phyloP scores from a whole-genome alignment of 2,888 invertebrate species.

The Noctua pronuba region DNA sequence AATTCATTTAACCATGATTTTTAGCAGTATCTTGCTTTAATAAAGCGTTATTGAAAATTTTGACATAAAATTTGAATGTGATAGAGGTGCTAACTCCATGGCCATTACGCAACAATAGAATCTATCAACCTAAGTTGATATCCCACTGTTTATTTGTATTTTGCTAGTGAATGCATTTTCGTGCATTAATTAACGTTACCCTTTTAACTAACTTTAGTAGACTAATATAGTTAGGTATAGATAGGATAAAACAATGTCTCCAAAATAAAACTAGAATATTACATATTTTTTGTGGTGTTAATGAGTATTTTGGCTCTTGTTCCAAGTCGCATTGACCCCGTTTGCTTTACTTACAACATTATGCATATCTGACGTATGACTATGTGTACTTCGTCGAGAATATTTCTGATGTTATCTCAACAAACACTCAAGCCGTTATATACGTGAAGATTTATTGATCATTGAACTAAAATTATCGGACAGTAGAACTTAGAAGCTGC shows the following conservation, averaged over 20 bases:
- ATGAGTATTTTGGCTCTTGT: conserved; percentile 36
- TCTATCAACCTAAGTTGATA: conserved; percentile 25
- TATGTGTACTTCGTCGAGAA: conserved; percentile 25
- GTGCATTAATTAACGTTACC: background rate
- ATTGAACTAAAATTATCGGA: conserved; percentile 45
- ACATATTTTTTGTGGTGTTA: background rate
- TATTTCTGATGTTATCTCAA: conserved; percentile 53
- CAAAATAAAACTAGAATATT: background rate
- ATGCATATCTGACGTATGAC: conserved; percentile 1
- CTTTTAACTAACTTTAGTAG: background rate
- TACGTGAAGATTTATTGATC: conserved; percentile 52
- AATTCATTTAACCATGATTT: background rate
- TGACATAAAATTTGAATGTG: background rate
- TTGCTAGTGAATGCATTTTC: background rate
- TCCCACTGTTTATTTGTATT: conserved; percentile 6
- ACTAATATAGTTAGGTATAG: background rate
- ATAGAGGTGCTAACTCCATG: conserved; percentile 1
- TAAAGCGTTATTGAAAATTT: background rate
- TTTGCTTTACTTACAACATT: conserved; percentile 34
- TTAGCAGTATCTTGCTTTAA: background rate
- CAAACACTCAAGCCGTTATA: conserved; percentile 37
- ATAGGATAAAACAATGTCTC: background rate
- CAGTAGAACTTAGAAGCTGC: background rate
- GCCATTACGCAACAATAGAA: conserved; percentile 20
- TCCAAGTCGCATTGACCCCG: conserved; percentile 46